phyloP scores from a whole-genome alignment of 2,797 vertebrate species.

The Sebastes minor region DNA sequence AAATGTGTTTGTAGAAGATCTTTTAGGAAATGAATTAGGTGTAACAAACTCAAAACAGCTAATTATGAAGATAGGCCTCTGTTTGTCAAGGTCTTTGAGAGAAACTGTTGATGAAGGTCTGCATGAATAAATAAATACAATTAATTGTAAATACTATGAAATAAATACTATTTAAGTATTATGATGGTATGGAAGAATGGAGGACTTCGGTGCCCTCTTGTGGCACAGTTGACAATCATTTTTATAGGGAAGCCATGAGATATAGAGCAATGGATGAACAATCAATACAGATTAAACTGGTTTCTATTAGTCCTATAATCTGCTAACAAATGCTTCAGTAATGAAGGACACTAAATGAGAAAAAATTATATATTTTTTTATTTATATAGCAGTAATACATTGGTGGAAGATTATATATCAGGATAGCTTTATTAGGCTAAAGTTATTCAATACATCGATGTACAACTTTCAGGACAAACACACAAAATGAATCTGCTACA shows the following conservation, averaged over 20 bases:
- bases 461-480: slow-evolving; percentile 7
- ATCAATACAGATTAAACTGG: neutral
- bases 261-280: neutral
- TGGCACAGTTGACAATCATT: neutral
- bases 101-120: neutral
- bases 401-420: neutral
- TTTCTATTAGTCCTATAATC: neutral
- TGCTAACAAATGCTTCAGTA: neutral
- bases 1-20: neutral
- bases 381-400: slow-evolving; percentile 1
- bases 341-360: neutral
- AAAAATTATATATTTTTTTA: neutral
- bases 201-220: neutral
- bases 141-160: neutral
- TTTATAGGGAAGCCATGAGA: neutral
- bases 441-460: neutral
- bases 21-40: neutral
- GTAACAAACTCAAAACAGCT: neutral
- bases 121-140: neutral
- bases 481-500: neutral
- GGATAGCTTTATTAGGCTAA: neutral
- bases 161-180: too few species aligned
- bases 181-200: too few species aligned
- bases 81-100: neutral
- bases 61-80: neutral